These are phyloP conservation scores for Netelia inedita DNA, from an alignment of 2,888 invertebrate genomes.

Conservation along the genomic window DNA sequence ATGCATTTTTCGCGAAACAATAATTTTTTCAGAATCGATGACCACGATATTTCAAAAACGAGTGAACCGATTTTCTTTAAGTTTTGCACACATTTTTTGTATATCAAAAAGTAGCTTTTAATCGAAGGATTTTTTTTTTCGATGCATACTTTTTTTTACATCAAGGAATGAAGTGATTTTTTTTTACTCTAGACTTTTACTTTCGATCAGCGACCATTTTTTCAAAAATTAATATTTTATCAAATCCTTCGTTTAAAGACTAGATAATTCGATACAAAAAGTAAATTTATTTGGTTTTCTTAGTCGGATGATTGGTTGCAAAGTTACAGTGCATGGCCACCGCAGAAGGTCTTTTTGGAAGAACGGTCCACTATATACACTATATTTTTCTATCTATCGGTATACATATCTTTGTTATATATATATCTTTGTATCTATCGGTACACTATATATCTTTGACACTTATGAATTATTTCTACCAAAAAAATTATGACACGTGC, in stretches of 20 bases:
- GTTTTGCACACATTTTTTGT: neutral
- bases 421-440: too few species aligned
- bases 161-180: conserved; percentile 34
- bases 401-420: too few species aligned
- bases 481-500: too few species aligned
- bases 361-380: conserved; percentile 19
- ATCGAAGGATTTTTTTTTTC: neutral
- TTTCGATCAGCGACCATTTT: conserved; percentile 42
- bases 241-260: conserved; percentile 52
- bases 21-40: too few species aligned
- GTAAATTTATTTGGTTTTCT: conserved; percentile 24
- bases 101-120: neutral
- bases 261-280: conserved; percentile 41
- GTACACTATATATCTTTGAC: conserved; percentile 18
- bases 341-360: conserved; percentile 32
- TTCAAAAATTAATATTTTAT: conserved; percentile 54
- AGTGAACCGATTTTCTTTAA: neutral
- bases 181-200: conserved; percentile 11
- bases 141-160: neutral
- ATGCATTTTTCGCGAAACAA: too few species aligned
- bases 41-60: neutral
- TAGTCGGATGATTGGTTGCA: conserved; percentile 22
- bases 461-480: neutral
- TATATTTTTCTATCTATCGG: too few species aligned
- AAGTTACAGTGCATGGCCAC: too few species aligned